phyloP scores from a whole-genome alignment of 2,888 invertebrate species.

The Thumatha senex region DNA sequence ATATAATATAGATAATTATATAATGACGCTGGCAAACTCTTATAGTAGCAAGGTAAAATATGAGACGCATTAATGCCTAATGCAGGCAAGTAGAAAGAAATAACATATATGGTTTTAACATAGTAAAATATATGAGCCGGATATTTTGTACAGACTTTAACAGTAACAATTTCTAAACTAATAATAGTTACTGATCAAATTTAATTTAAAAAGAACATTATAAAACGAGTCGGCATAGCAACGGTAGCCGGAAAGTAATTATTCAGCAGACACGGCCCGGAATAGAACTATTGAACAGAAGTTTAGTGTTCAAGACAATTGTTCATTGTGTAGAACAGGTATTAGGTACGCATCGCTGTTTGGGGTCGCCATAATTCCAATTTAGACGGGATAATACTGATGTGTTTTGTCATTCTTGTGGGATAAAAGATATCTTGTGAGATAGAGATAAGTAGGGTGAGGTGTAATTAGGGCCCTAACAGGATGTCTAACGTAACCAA shows the following conservation, averaged over 20 bases:
- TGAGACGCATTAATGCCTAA: too few relatives aligned
- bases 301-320: conserved; percentile 67
- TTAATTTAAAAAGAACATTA: conserved; percentile 1
- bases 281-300: conserved; percentile 62
- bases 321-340: conserved; percentile 65
- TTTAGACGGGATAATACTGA: conserved; percentile 9
- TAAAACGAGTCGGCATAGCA: conserved; percentile 30
- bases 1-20: too few relatives aligned
- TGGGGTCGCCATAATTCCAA: conserved; percentile 29
- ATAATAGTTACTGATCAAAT: not conserved
- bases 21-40: too few relatives aligned
- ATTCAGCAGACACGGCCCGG: conserved; percentile 50
- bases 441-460: not conserved
- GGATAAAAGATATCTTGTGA: not conserved
- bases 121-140: too few relatives aligned
- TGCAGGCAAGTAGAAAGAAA: too few relatives aligned
- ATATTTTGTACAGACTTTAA: too few relatives aligned
- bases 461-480: too few relatives aligned
- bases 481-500: too few relatives aligned
- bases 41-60: too few relatives aligned
- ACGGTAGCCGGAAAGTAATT: conserved; percentile 61
- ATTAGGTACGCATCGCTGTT: conserved; percentile 37
- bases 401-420: not conserved
- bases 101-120: too few relatives aligned
- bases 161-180: too few relatives aligned